phyloP scores from a whole-genome alignment of 1,140 invertebrate genomes.

The Drosophila setifemur region DNA sequence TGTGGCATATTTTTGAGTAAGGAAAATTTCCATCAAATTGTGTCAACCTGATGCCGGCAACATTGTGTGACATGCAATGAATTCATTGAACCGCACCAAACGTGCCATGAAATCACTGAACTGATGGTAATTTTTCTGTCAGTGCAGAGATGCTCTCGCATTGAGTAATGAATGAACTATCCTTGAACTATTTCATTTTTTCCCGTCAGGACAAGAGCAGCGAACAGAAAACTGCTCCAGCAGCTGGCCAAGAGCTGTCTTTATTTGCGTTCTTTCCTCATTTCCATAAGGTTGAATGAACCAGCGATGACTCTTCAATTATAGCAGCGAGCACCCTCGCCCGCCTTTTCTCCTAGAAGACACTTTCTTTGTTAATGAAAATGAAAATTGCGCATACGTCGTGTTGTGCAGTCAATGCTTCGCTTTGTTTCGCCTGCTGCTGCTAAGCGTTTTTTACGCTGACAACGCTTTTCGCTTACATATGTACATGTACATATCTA shows the following conservation, averaged over 20 bases:
- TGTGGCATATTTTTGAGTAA: too few relatives aligned
- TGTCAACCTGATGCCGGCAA: not conserved
- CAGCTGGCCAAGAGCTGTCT: slow-evolving; percentile 20
- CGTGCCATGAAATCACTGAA: not conserved
- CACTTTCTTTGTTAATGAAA: slow-evolving; percentile 58
- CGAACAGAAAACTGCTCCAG: slow-evolving; percentile 15
- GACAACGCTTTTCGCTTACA: slow-evolving; percentile 19
- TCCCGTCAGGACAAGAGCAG: not conserved
- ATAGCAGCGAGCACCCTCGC: slow-evolving; percentile 35
- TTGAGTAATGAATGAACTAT: slow-evolving; percentile 32
- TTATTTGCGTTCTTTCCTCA: slow-evolving; percentile 11
- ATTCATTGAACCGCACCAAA: not conserved
- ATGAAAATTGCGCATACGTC: slow-evolving; percentile 74
- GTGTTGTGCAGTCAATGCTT: slow-evolving; percentile 54
- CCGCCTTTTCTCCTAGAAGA: not conserved
- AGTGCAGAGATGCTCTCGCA: slow-evolving; percentile 18
- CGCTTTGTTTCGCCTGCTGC: slow-evolving; percentile 50
- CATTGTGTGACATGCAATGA: not conserved
- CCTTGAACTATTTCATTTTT: slow-evolving; percentile 33
- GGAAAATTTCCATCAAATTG: not conserved
- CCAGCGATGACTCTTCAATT: slow-evolving; percentile 65
- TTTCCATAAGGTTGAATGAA: slow-evolving; percentile 48
- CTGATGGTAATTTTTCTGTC: not conserved
- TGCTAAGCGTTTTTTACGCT: slow-evolving; percentile 51
- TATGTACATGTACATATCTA: too few relatives aligned